Conservation (phyloP, 2,113 vertebrate genomes). For the Platysternon megacephalum region DNA sequence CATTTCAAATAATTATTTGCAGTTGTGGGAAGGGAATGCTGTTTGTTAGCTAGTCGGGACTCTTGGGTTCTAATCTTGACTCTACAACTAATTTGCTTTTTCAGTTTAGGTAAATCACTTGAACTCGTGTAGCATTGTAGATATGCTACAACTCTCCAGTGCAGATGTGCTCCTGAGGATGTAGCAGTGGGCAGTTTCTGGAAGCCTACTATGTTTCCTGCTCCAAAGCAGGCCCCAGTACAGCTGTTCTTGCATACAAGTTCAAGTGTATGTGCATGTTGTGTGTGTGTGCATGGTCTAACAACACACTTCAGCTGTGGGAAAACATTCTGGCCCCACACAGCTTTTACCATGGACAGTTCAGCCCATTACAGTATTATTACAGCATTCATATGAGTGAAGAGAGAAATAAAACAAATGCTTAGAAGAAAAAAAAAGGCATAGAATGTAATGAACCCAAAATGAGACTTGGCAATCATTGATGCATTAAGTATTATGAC, state of each 20-base stretch:
- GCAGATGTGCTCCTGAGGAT: not conserved
- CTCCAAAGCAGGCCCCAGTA: not conserved
- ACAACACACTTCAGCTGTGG: not conserved
- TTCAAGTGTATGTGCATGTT: not conserved
- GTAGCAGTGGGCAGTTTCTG: not conserved
- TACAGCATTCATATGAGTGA: not conserved
- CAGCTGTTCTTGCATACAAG: not conserved
- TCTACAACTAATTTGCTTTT: not conserved
- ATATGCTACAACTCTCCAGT: too few relatives aligned
- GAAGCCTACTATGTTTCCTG: not conserved
- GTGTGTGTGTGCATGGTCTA: not conserved
- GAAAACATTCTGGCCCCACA: not conserved
- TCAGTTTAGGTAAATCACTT: not conserved
- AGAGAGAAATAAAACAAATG: not conserved
- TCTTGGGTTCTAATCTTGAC: not conserved
- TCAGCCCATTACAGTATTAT: not conserved
- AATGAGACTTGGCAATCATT: too few relatives aligned
- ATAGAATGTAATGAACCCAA: too few relatives aligned
- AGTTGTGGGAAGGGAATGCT: not conserved
- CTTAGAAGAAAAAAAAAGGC: too few relatives aligned
- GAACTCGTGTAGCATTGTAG: not conserved
- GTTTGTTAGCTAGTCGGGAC: not conserved
- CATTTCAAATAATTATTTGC: not conserved
- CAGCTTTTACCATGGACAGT: not conserved
- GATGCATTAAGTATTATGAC: too few relatives aligned